Percentiles rank a stretch among this genome's conserved stretches.
Evolutionary conservation across 2,797 vertebrate genomes (phyloP).

Genomic region (Glossophaga mutica): DNA sequence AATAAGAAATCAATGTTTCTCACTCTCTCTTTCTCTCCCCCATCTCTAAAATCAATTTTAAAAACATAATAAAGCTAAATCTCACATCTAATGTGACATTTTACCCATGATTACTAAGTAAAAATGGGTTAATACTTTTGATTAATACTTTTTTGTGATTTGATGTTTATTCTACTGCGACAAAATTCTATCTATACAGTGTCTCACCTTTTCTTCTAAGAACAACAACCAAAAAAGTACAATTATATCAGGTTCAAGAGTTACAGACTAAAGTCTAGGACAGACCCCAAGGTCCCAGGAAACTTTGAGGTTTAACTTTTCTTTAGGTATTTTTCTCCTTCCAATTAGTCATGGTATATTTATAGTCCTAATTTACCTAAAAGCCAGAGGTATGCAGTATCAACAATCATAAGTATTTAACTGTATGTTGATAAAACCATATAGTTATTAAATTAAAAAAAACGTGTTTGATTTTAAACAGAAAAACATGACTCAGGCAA

Average conservation of each 20-base stretch:
- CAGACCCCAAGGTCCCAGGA: not conserved
- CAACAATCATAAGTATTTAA: slow-evolving; percentile 37
- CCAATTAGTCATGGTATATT: not conserved
- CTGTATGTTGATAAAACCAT: not conserved
- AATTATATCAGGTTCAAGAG: not conserved
- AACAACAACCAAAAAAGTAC: not conserved
- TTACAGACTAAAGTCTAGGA: not conserved
- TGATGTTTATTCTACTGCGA: not conserved
- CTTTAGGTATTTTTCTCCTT: not conserved
- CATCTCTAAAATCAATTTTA: no score
- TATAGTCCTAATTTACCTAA: not conserved
- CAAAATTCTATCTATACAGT: not conserved
- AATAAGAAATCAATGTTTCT: no score
- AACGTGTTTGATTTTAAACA: slow-evolving; percentile 50
- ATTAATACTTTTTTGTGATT: not conserved
- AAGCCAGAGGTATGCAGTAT: not conserved
- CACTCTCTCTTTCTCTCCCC: no score
- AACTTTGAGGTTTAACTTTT: not conserved
- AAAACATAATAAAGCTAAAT: not conserved
- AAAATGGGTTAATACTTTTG: not conserved
- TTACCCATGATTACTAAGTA: not conserved
- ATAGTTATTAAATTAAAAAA: slow-evolving; percentile 48
- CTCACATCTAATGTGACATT: not conserved
- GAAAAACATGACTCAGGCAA: not conserved
- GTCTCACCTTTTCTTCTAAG: not conserved